Conservation (phyloP, 2,797 vertebrate species). For the Sebastes hopkinsi region DNA sequence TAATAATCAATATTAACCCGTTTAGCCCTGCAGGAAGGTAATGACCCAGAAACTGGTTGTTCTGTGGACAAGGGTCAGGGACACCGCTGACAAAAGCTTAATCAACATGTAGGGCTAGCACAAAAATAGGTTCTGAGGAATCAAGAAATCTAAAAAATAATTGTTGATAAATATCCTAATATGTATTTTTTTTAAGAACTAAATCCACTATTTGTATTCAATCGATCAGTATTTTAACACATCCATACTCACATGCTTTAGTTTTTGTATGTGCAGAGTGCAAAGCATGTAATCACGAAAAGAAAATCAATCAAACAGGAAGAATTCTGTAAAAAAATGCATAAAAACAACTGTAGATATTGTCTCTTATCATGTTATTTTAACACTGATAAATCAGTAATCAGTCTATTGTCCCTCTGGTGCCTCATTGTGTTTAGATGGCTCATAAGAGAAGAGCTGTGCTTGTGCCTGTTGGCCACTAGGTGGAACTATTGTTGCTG, state of each 20-base stretch:
- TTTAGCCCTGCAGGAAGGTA: background rate
- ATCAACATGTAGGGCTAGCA: background rate
- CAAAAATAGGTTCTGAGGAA: background rate
- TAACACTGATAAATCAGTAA: background rate
- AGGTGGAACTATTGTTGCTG: constrained; percentile 74
- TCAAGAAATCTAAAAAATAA: background rate
- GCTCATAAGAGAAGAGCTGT: background rate
- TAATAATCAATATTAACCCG: background rate
- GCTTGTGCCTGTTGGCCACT: constrained; percentile 53
- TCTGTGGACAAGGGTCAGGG: background rate
- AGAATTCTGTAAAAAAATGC: no score
- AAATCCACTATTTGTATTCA: background rate
- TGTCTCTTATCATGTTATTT: background rate
- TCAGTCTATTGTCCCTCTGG: background rate
- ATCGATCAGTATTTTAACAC: background rate
- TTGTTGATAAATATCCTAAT: background rate
- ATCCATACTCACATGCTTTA: background rate
- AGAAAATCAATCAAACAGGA: background rate
- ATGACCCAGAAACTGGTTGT: background rate
- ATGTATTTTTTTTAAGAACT: background rate
- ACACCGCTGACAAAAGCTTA: background rate
- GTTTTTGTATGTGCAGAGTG: background rate
- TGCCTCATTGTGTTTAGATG: background rate
- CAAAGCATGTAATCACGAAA: background rate
- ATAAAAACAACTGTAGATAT: background rate